Conservation (phyloP, 2,113 vertebrate species). For the human (Homo sapiens) region DNA sequence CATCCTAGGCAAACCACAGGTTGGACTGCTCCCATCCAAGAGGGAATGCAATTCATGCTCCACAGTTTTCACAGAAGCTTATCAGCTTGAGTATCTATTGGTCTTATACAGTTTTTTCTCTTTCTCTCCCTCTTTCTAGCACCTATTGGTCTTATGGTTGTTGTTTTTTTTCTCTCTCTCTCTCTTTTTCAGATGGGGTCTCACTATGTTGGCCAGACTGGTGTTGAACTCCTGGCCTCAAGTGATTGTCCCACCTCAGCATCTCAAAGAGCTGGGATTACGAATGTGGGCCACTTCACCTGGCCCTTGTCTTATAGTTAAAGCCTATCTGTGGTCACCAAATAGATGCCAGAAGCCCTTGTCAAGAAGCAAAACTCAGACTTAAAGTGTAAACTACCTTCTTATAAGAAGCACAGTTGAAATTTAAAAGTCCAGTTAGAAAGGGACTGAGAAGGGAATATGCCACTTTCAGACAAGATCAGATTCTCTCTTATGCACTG, state of each 20-base stretch:
- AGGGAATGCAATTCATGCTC: not conserved
- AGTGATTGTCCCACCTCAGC: too few relatives aligned
- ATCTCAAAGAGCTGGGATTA: too few relatives aligned
- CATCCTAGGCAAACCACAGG: slow-evolving; percentile 19
- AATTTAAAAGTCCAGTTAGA: not conserved
- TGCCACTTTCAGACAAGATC: not conserved
- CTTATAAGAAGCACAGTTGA: not conserved
- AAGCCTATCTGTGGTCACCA: not conserved
- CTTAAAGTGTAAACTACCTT: not conserved
- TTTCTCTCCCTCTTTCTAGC: too few relatives aligned
- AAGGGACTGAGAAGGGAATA: not conserved
- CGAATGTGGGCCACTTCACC: too few relatives aligned
- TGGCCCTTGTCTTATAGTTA: not conserved
- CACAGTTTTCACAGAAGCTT: slow-evolving; percentile 13
- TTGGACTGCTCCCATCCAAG: not conserved
- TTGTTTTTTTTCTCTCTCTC: too few relatives aligned
- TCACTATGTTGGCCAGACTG: too few relatives aligned
- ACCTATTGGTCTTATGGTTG: too few relatives aligned
- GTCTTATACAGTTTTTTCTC: not conserved
- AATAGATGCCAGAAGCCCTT: not conserved
- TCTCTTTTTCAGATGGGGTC: too few relatives aligned
- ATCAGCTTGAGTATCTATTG: not conserved
- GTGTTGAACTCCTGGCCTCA: too few relatives aligned
- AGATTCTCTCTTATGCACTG: not conserved
- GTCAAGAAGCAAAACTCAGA: not conserved